Conservation (phyloP, 2,797 vertebrate species). For the Remorina albescens region DNA sequence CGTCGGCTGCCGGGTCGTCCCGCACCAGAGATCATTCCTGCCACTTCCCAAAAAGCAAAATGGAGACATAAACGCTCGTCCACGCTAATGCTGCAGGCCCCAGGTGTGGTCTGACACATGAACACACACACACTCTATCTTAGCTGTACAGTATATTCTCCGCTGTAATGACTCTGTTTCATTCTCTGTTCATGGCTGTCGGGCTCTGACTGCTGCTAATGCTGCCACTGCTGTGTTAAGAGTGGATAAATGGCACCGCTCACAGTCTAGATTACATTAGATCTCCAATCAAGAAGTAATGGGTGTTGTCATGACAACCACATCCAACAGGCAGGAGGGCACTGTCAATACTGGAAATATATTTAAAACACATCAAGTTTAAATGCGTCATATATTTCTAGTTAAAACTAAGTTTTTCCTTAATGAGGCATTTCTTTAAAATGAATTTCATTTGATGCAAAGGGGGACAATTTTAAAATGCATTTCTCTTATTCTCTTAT, state of each 20-base stretch:
- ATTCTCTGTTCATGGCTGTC: slow-evolving; percentile 28
- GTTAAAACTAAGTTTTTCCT: neutral
- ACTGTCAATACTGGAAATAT: slow-evolving; percentile 15
- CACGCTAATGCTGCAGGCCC: neutral
- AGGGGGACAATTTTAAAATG: slow-evolving; percentile 2
- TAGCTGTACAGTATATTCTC: neutral
- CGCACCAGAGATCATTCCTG: slow-evolving; percentile 18
- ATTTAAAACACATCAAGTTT: neutral
- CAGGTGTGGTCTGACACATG: neutral
- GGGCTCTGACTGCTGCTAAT: slow-evolving; percentile 42
- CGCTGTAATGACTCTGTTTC: slow-evolving; percentile 27
- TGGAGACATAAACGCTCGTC: neutral
- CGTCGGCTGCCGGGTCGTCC: neutral
- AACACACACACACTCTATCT: neutral
- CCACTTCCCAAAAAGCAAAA: neutral
- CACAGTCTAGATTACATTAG: slow-evolving; percentile 61
- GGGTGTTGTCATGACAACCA: slow-evolving; percentile 65
- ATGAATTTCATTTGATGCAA: slow-evolving; percentile 2
- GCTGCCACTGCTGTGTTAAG: slow-evolving; percentile 52
- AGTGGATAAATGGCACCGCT: slow-evolving; percentile 63
- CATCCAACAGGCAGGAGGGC: slow-evolving; percentile 44
- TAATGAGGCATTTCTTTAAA: neutral
- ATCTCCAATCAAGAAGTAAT: slow-evolving; percentile 68
- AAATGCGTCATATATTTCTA: neutral
- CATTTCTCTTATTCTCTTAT: neutral